Conservation (phyloP, 2,113 vertebrate species). For the Hoplias malabaricus region DNA sequence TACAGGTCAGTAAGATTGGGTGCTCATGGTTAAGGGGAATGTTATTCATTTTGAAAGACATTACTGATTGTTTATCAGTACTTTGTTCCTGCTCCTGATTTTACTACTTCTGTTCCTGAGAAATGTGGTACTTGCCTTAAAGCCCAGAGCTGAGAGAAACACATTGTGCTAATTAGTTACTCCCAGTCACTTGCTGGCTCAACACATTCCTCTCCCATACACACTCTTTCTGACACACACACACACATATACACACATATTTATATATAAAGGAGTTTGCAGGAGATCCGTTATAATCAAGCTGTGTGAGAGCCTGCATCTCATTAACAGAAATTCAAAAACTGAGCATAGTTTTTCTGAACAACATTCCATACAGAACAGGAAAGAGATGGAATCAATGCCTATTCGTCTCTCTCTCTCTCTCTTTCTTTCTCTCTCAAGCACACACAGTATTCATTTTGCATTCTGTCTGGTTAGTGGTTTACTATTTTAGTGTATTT, state of each 20-base stretch:
- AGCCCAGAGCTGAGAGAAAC: neutral
- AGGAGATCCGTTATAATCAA: conserved; percentile 19
- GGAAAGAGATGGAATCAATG: conserved; percentile 30
- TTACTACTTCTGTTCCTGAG: neutral
- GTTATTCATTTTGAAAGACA: neutral
- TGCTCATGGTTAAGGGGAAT: neutral
- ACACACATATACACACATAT: neutral
- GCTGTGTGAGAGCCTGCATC: neutral
- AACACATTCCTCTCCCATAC: conserved; percentile 14
- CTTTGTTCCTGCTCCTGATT: neutral
- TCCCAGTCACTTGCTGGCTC: conserved; percentile 31
- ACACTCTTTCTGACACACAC: neutral
- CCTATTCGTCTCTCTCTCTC: neutral
- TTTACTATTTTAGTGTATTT: conserved; percentile 57
- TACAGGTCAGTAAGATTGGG: neutral
- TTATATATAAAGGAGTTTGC: neutral
- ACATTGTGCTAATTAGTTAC: conserved; percentile 31
- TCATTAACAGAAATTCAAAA: conserved; percentile 26
- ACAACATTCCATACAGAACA: conserved; percentile 29
- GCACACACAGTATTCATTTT: conserved; percentile 66
- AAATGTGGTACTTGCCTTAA: neutral
- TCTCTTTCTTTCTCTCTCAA: neutral
- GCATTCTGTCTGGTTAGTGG: conserved; percentile 75
- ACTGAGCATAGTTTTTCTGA: neutral
- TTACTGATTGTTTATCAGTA: neutral